A percentile compares a stretch with the other conserved stretches of the same genome.
These are phyloP conservation scores for Oryzias dopingdopingensis DNA, from an alignment of 2,797 vertebrate species.

Conservation along the genomic window DNA sequence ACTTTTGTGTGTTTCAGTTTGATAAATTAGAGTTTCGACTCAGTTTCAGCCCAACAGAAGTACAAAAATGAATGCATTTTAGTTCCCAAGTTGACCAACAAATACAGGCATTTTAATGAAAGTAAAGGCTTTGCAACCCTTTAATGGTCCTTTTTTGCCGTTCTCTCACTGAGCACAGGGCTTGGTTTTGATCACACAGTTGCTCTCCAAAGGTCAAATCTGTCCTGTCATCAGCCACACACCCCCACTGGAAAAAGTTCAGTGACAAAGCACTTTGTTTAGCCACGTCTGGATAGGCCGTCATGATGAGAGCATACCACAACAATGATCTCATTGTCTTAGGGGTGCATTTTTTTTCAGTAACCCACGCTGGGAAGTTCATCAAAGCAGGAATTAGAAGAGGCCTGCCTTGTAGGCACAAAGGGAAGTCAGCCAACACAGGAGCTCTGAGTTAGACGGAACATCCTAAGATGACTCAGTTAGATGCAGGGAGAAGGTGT, in stretches of 20 bases:
- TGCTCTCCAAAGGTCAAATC: constrained; percentile 44
- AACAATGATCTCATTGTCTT: constrained; percentile 78
- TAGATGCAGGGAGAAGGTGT: constrained; percentile 35
- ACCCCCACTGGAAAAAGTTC: constrained; percentile 62
- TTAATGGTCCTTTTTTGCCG: background rate
- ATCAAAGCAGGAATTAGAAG: constrained; percentile 58
- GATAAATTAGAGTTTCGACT: constrained; percentile 4
- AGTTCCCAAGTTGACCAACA: background rate
- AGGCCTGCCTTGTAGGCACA: constrained; percentile 52
- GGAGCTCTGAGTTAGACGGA: constrained; percentile 42
- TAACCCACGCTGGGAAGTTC: constrained; percentile 60
- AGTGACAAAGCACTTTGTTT: constrained; percentile 72
- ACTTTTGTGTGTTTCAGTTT: too few relatives aligned
- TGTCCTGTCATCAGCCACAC: constrained; percentile 49
- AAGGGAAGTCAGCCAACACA: constrained; percentile 44
- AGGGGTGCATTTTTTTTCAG: constrained; percentile 51
- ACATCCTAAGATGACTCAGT: constrained; percentile 52
- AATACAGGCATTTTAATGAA: constrained; percentile 8
- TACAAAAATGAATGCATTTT: too few relatives aligned
- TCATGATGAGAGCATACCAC: constrained; percentile 56
- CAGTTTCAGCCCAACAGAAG: too few relatives aligned
- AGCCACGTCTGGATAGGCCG: constrained; percentile 38
- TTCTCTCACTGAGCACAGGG: constrained; percentile 39
- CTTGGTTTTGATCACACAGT: constrained; percentile 28
- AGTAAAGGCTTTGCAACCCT: background rate